Conservation (phyloP, 2,888 invertebrate species). For the Stenurella melanura region DNA sequence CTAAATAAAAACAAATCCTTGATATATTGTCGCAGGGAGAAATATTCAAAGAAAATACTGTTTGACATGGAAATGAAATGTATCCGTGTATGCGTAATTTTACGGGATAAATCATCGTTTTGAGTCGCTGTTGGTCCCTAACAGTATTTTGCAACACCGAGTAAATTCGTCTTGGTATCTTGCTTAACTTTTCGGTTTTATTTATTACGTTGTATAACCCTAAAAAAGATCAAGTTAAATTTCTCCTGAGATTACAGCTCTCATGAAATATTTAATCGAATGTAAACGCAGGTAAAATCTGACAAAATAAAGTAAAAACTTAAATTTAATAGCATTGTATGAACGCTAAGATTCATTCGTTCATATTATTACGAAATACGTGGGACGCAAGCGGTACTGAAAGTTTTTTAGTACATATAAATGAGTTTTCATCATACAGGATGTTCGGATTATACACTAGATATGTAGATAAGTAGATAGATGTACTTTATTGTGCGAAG, state of each 20-base stretch:
- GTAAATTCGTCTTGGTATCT: constrained; percentile 45
- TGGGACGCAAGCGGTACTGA: too few species aligned
- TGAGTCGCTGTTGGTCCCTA: constrained; percentile 47
- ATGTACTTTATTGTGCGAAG: too few species aligned
- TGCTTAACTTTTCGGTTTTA: constrained; percentile 47
- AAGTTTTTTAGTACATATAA: too few species aligned
- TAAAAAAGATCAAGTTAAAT: constrained; percentile 43
- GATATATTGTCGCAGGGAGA: constrained; percentile 25
- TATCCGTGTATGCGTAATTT: constrained; percentile 57
- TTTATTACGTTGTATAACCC: constrained; percentile 51
- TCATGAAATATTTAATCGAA: constrained; percentile 48
- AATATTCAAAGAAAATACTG: constrained; percentile 40
- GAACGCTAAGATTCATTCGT: not conserved
- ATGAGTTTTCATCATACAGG: too few species aligned
- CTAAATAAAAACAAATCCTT: constrained; percentile 24
- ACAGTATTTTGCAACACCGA: constrained; percentile 43
- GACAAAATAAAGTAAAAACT: constrained; percentile 19
- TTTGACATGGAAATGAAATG: constrained; percentile 58
- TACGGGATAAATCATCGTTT: constrained; percentile 56
- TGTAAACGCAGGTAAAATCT: constrained; percentile 6
- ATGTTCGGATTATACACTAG: too few species aligned
- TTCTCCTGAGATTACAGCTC: constrained; percentile 39
- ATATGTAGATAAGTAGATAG: too few species aligned
- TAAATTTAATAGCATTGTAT: constrained; percentile 10
- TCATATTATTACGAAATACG: too few species aligned